Evolutionary conservation across 2,113 vertebrate species (phyloP), one percentile per base, ranked within the genome.

Genomic region (Garra rufa): DNA sequence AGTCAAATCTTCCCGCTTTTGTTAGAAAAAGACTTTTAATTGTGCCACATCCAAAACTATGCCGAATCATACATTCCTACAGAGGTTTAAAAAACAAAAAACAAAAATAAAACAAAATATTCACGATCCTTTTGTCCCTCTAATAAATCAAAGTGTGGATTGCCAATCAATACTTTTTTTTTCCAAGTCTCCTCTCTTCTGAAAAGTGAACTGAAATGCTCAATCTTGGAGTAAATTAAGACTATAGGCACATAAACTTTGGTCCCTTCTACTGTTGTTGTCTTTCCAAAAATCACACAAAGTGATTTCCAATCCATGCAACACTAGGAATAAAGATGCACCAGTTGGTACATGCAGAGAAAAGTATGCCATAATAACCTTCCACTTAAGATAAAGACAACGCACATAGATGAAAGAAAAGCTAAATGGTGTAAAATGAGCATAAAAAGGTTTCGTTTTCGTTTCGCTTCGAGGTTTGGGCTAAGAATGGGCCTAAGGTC

Each of bases 211-310:
- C 73, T 26, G 61, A 86, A 81, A 84, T 57, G 69, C 26, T 83
- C 38, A 43, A 67, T 85, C 67, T 21, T 43, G 41, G 59, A 96
- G 94, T 93, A 96, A 95, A 96, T 96, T 96, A 98, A 97, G 96
- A 96, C 97, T 96, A 95, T 98, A 98, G 98, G 97, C 97, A 99
- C 97, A 96, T 95, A 96, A 96, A 97, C 96, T 97, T 99, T 99
- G 98, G 97, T 99, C 98, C 98, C 95, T 97, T 96, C 92, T 77
- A 41, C 30, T 59, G 30, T 95, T 95, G 95, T 94, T 96, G 94
- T 95, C 97, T 95, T 73, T 75, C 48, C 59, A 50, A 80, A 48
- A 65, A 67, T 80, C 30, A 30, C 59, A 48, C 26, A 41, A 59
- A 46, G 55, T 59, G n/a, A 46, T 92, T 94, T 94, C 95, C 94